Conservation (phyloP, 2,888 invertebrate species). For the Epinotia demarniana region DNA sequence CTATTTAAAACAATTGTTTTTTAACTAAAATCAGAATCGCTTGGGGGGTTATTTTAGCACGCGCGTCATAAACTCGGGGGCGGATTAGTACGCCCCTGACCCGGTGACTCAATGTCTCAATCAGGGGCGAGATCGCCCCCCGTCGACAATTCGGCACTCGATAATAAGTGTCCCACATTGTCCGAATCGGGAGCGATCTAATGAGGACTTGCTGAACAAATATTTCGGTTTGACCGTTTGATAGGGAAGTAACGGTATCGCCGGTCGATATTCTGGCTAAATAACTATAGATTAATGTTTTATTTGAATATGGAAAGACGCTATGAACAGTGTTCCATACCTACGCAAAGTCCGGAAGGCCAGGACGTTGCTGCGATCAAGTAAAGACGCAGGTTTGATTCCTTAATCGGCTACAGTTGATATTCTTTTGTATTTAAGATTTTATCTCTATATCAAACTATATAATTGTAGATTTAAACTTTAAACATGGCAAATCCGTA, state of each 20-base stretch:
- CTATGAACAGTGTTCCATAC: too few relatives aligned
- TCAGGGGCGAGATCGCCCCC: constrained; percentile 53
- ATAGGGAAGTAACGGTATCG: constrained; percentile 4
- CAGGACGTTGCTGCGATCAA: neutral
- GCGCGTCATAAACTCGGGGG: constrained; percentile 61
- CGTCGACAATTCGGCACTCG: constrained; percentile 54
- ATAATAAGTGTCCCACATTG: constrained; percentile 54
- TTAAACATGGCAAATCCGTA: too few relatives aligned
- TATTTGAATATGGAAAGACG: too few relatives aligned
- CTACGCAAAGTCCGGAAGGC: too few relatives aligned
- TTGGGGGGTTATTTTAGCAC: constrained; percentile 32
- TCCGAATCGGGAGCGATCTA: constrained; percentile 30
- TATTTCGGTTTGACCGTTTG: constrained; percentile 35
- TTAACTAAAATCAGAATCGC: constrained; percentile 4
- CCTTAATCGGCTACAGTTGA: neutral
- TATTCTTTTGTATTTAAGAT: neutral
- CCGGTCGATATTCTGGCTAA: neutral
- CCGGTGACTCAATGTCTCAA: constrained; percentile 78
- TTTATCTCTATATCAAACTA: too few relatives aligned
- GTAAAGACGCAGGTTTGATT: neutral
- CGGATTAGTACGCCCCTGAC: constrained; percentile 73
- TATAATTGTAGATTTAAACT: too few relatives aligned
- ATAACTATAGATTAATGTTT: neutral
- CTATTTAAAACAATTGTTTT: neutral
- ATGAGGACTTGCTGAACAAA: constrained; percentile 34